Conservation (phyloP, 2,888 invertebrate genomes). For the Nephrotoma flavescens region DNA sequence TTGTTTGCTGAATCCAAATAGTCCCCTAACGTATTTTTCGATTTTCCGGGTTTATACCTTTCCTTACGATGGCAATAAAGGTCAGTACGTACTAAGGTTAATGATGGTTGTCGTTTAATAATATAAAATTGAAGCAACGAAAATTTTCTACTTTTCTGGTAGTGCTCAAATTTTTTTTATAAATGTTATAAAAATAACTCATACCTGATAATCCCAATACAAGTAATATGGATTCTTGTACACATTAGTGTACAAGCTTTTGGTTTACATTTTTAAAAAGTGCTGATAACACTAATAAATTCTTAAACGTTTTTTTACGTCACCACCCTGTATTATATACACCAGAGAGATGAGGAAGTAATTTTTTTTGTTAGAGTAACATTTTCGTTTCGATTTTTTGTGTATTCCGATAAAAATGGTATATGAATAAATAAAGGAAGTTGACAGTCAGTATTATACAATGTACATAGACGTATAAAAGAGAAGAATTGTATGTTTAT, state of each 20-base stretch:
- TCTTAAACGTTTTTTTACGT: not conserved
- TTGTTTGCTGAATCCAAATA: too few relatives aligned
- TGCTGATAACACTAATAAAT: not conserved
- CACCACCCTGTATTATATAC: not conserved
- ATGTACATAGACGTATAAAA: not conserved
- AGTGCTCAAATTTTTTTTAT: too few relatives aligned
- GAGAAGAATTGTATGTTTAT: not conserved
- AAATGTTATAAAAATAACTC: too few relatives aligned
- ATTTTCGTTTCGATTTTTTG: not conserved
- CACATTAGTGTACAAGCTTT: not conserved
- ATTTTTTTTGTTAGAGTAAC: not conserved
- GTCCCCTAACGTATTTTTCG: too few relatives aligned
- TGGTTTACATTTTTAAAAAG: too few relatives aligned
- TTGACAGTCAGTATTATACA: not conserved
- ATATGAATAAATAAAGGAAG: not conserved
- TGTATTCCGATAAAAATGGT: not conserved
- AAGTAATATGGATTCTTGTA: not conserved
- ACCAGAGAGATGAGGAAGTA: not conserved
- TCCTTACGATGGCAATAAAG: too few relatives aligned
- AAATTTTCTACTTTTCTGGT: too few relatives aligned
- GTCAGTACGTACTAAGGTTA: too few relatives aligned
- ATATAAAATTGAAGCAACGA: too few relatives aligned
- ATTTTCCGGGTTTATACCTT: too few relatives aligned
- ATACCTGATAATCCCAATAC: too few relatives aligned
- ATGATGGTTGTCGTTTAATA: too few relatives aligned